Evolutionary conservation across 2,797 vertebrate genomes (phyloP).

Genomic region (Enteromius mattozi): DNA sequence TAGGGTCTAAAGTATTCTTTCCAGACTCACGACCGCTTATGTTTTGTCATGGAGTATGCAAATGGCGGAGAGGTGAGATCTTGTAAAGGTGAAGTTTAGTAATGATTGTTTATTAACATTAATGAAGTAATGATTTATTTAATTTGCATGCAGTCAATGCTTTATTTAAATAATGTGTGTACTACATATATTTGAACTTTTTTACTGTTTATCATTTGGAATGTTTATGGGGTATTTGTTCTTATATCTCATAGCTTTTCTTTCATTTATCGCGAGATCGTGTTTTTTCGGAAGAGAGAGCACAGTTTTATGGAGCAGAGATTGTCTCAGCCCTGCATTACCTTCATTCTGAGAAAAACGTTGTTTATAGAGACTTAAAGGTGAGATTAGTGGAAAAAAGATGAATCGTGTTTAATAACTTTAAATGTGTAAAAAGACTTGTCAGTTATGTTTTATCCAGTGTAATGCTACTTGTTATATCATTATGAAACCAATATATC

Average conservation of each 20-base stretch:
- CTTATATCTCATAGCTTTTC: slow-evolving; percentile 80
- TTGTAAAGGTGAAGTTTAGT: slow-evolving; percentile 31
- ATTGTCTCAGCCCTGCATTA: slow-evolving; percentile 77
- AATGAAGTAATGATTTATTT: not conserved
- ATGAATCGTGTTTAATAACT: not conserved
- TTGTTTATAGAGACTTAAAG: slow-evolving; percentile 88
- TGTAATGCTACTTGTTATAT: not conserved
- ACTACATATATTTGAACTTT: not conserved
- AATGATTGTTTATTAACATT: not conserved
- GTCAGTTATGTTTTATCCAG: not conserved
- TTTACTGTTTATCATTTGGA: not conserved
- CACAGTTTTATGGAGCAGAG: slow-evolving; percentile 86
- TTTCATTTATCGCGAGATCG: slow-evolving; percentile 87
- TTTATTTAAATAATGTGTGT: not conserved
- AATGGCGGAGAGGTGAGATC: slow-evolving; percentile 94
- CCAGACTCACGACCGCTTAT: slow-evolving; percentile 95
- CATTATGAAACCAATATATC: slow-evolving; percentile 72
- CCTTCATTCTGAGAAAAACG: slow-evolving; percentile 80
- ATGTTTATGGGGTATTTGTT: slow-evolving; percentile 67
- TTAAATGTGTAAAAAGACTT: not conserved
- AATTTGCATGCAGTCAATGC: not conserved
- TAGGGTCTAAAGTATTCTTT: slow-evolving; percentile 97
- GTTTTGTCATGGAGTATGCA: slow-evolving; percentile 98
- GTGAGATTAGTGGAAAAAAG: slow-evolving; percentile 69
- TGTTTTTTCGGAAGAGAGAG: slow-evolving; percentile 86